Percentiles rank a stretch among this genome's conserved stretches.
Evolutionary conservation across 2,113 vertebrate species (phyloP).

Genomic region (Turnix velox): DNA sequence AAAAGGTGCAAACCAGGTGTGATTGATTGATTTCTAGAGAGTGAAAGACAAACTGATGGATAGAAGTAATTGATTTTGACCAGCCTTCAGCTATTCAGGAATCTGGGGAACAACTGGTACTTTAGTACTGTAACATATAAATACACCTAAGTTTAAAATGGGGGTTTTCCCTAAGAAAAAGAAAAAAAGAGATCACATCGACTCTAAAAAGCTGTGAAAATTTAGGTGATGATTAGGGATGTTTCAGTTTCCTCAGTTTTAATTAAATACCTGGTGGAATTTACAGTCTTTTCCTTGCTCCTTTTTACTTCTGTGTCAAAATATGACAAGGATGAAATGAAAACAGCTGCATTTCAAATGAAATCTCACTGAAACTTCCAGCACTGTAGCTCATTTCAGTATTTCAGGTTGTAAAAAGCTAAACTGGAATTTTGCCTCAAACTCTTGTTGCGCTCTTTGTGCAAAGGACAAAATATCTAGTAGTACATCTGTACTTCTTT

Average conservation of each 20-base stretch:
- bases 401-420: background rate
- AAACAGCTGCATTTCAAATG: background rate
- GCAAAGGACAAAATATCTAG: too few relatives aligned
- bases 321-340: background rate
- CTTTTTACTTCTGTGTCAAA: background rate
- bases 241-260: background rate
- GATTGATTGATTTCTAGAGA: background rate
- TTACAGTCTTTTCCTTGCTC: background rate
- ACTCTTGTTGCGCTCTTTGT: too few relatives aligned
- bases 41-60: background rate
- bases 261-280: background rate
- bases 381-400: background rate
- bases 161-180: background rate
- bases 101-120: background rate
- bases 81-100: background rate
- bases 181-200: background rate
- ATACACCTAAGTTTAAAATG: background rate
- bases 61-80: background rate
- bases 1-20: background rate
- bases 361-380: background rate
- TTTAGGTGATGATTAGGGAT: background rate
- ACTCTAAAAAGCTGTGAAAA: background rate
- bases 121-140: background rate
- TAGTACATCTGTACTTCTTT: background rate
- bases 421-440: too few relatives aligned